phyloP scores from a whole-genome alignment of 1,140 invertebrate genomes.

The Helicorthomorpha holstii region DNA sequence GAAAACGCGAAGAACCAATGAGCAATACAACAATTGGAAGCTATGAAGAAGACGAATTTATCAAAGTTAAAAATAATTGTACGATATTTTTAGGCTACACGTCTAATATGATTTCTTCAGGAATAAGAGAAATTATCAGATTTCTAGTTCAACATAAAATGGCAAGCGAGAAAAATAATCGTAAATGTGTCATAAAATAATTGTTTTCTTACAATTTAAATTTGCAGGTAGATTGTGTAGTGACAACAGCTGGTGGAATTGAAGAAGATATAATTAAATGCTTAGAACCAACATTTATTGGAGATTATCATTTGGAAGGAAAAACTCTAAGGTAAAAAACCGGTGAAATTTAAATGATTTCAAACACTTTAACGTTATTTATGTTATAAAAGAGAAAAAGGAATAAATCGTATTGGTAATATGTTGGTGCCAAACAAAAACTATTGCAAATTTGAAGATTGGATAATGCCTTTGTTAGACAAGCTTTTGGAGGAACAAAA shows the following conservation, averaged over 20 bases:
- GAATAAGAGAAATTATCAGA: slow-evolving; percentile 74
- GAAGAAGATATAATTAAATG: slow-evolving; percentile 99
- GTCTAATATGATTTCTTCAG: slow-evolving; percentile 92
- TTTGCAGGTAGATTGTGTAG: slow-evolving; percentile 74
- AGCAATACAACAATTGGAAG: slow-evolving; percentile 13
- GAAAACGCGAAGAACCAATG: slow-evolving; percentile 12
- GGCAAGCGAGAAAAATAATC: slow-evolving; percentile 25
- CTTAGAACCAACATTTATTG: slow-evolving; percentile 80
- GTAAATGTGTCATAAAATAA: background rate
- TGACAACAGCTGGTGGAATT: slow-evolving; percentile 92
- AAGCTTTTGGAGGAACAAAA: slow-evolving; percentile 80
- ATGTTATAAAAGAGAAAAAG: slow-evolving; percentile 42
- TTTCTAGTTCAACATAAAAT: slow-evolving; percentile 80
- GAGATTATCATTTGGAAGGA: slow-evolving; percentile 70
- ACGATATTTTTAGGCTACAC: slow-evolving; percentile 97
- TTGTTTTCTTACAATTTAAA: background rate
- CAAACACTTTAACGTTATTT: background rate
- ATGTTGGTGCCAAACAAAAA: slow-evolving; percentile 95
- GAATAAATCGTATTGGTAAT: slow-evolving; percentile 96
- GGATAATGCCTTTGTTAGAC: slow-evolving; percentile 88
- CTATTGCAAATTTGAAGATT: slow-evolving; percentile 96
- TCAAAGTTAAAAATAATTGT: slow-evolving; percentile 57
- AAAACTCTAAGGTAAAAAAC: slow-evolving; percentile 21
- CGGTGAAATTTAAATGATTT: background rate
- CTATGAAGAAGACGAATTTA: slow-evolving; percentile 50